These are phyloP conservation scores for Heliconius congener DNA, from an alignment of 1,140 invertebrate genomes.

Conservation along the genomic window DNA sequence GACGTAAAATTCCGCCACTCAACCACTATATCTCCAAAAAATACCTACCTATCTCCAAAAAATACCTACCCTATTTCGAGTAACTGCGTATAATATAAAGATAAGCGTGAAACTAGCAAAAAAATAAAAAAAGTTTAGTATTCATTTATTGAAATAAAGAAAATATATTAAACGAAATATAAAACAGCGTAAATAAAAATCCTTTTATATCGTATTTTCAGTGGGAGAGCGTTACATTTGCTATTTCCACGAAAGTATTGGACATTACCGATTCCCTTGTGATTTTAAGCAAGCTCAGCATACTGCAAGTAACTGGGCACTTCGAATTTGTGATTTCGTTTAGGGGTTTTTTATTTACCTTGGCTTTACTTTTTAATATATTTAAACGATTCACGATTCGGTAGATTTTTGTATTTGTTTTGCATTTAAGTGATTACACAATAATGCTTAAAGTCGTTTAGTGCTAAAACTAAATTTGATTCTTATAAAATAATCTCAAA, in stretches of 20 bases:
- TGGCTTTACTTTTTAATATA: not conserved
- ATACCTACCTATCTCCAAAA: too few species aligned
- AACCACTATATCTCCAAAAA: too few species aligned
- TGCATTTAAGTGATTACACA: too few species aligned
- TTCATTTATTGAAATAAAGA: not conserved
- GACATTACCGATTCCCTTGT: not conserved
- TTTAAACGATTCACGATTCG: not conserved
- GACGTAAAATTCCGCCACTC: too few species aligned
- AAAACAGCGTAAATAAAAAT: not conserved
- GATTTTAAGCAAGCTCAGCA: constrained; percentile 6
- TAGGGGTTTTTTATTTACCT: not conserved
- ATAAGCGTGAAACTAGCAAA: too few species aligned
- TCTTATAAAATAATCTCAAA: too few species aligned
- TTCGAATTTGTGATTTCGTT: not conserved
- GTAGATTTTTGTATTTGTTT: too few species aligned
- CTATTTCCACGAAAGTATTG: not conserved
- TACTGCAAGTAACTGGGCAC: not conserved
- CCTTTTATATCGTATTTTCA: constrained; percentile 5
- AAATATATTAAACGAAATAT: not conserved
- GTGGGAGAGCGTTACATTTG: constrained; percentile 2
- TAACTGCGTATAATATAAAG: too few species aligned
- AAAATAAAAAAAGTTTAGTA: too few species aligned
- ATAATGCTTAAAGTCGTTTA: too few species aligned
- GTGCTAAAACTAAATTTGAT: too few species aligned
- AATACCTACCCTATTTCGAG: too few species aligned